Conservation (phyloP, 2,113 vertebrate species). For the Clarias macrocephalus region DNA sequence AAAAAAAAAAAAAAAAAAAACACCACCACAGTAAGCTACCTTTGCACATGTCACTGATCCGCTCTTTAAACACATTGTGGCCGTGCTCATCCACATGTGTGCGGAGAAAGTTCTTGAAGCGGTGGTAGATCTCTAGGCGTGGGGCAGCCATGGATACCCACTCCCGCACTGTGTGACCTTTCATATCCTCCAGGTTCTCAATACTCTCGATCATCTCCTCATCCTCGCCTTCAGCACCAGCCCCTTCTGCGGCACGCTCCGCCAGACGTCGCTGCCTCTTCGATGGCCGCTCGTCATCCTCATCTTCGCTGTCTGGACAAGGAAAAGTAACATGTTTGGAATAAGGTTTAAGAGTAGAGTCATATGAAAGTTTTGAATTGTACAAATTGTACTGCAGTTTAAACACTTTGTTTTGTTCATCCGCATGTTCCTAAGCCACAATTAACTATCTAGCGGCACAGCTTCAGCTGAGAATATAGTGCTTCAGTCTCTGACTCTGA, state of each 20-base stretch:
- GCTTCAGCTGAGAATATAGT: not conserved
- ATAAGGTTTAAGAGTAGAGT: not conserved
- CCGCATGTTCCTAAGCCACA: not conserved
- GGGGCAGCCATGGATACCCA: slow-evolving; percentile 97
- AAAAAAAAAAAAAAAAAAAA: not conserved
- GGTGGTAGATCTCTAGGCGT: slow-evolving; percentile 94
- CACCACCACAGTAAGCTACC: slow-evolving; percentile 64
- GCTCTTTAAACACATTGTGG: slow-evolving; percentile 97
- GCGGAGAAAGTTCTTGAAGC: slow-evolving; percentile 96
- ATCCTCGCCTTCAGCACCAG: slow-evolving; percentile 77
- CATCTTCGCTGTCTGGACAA: slow-evolving; percentile 87
- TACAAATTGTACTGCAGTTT: not conserved
- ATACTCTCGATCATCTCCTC: slow-evolving; percentile 99
- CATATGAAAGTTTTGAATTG: not conserved
- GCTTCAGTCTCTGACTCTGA: not conserved
- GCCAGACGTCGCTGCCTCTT: slow-evolving; percentile 82
- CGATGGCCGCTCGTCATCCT: slow-evolving; percentile 86
- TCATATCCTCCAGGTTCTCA: slow-evolving; percentile 98
- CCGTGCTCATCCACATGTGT: slow-evolving; percentile 93
- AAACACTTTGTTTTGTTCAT: not conserved
- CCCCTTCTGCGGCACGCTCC: slow-evolving; percentile 85
- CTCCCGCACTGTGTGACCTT: slow-evolving; percentile 92
- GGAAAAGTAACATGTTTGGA: not conserved
- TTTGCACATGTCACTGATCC: slow-evolving; percentile 99
- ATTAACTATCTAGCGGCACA: not conserved